Evolutionary conservation across 2,888 invertebrate genomes (phyloP).

Genomic region (Schizaphis graminum): DNA sequence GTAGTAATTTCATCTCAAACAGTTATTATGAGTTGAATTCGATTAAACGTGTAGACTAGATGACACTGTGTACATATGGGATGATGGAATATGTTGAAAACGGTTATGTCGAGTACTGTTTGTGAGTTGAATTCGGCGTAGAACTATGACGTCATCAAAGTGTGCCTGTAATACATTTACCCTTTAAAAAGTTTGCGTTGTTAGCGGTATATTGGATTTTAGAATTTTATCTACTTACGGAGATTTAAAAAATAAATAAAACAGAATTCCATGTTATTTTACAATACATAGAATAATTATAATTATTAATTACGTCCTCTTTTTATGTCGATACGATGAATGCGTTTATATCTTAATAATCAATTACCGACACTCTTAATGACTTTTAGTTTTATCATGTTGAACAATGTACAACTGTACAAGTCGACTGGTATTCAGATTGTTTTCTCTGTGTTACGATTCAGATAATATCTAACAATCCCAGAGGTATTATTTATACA

Average conservation of each 20-base stretch:
- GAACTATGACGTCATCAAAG: background rate
- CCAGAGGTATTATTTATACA: background rate
- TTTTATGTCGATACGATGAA: background rate
- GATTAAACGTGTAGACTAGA: background rate
- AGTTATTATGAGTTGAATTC: background rate
- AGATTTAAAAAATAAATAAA: background rate
- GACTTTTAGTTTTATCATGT: background rate
- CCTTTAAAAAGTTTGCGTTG: background rate
- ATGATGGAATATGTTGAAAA: background rate
- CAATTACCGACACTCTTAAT: background rate
- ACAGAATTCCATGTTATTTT: background rate
- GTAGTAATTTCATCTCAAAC: background rate
- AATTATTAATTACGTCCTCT: background rate
- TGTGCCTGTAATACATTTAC: background rate
- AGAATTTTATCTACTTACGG: background rate
- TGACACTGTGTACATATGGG: too few species aligned
- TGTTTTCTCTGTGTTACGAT: background rate
- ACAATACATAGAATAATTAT: background rate
- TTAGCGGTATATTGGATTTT: background rate
- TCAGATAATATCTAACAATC: background rate
- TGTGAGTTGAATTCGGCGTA: background rate
- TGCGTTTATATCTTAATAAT: background rate
- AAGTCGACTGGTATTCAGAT: background rate
- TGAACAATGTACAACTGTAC: background rate
- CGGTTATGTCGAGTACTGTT: background rate